Conservation (phyloP, 1,140 invertebrate species). For the Drosophila carrolli region DNA sequence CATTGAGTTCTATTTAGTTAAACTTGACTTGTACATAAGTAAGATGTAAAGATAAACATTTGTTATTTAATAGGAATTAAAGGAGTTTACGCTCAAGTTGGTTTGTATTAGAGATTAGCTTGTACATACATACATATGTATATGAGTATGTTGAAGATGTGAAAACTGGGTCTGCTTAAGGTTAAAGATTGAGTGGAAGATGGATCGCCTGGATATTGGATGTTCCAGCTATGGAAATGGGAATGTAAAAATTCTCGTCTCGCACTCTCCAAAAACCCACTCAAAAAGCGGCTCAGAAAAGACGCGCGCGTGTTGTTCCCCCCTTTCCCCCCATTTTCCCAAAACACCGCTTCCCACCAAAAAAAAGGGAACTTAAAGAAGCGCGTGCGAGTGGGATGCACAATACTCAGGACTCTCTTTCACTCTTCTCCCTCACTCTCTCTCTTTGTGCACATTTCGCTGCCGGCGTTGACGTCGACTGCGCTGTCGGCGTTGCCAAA, state of each 20-base stretch:
- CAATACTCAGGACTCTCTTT: slow-evolving; percentile 17
- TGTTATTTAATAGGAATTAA: too few species aligned
- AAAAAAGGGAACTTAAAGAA: slow-evolving; percentile 1
- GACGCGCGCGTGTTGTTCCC: slow-evolving; percentile 34
- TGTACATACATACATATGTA: too few species aligned
- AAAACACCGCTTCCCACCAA: not conserved
- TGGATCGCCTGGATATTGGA: slow-evolving; percentile 5
- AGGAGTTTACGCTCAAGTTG: too few species aligned
- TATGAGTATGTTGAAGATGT: too few species aligned
- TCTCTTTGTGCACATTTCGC: slow-evolving; percentile 1
- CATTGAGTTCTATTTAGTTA: too few species aligned
- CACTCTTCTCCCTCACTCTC: slow-evolving; percentile 1
- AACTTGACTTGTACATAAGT: too few species aligned
- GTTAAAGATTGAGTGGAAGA: not conserved
- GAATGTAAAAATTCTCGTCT: slow-evolving; percentile 12
- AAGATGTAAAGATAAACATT: too few species aligned
- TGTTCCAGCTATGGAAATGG: slow-evolving; percentile 18
- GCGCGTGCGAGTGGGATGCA: slow-evolving; percentile 19
- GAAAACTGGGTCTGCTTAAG: not conserved
- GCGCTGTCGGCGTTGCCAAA: slow-evolving; percentile 41
- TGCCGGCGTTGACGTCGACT: slow-evolving; percentile 22
- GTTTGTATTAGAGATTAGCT: too few species aligned
- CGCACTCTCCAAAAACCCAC: slow-evolving; percentile 18
- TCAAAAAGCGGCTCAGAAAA: slow-evolving; percentile 50
- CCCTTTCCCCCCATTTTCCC: not conserved